Base-by-base conservation (phyloP, 2,797 vertebrate genomes). In the Myotis myotis region DNA sequence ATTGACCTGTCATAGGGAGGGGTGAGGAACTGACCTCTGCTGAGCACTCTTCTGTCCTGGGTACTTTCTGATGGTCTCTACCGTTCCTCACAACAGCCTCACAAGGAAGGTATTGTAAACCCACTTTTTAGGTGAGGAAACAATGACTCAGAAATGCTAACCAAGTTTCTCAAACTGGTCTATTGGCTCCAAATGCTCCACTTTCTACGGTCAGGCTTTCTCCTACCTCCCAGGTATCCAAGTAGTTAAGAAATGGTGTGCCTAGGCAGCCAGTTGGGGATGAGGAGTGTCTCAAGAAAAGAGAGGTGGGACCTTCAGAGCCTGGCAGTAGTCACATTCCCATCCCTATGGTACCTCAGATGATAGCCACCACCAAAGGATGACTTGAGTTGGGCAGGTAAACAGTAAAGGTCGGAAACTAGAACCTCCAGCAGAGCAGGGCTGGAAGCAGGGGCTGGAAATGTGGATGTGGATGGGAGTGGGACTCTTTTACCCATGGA, bases 401-500 rank as follows among this genome's bases (percentile, higher is more conserved):
- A 20, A 44, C 1, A 33, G 51, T 25, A 49, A 71, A 68, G 5
- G 2, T 41, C 33, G 16, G 28, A 44, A 86, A 64, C 9, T 47
- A 74, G 36, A 68, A n/a, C 11, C 25, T 70, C 55, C 8, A 51
- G 30, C n/a, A 75, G 11, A 71, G 44, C 51, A 71, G 41, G 62
- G 13, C 22, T 53, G 9, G 17, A 70, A 47, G 8, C 38, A 25
- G 49, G 44, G 49, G 1, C 36, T 76, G 68, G 15, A 83, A 8
- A 51, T 25, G 11, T 10, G 2, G 17, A 28, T 51, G 0, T 2
- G 1, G 10, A 13, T 19, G 7, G 33, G 2, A 8, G 47, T 41
- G 70, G 13, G 79, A n/a, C 47, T 47, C 38, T 66, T 33, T 64
- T 57, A 11, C n/a, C 19, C 2, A 30, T 15, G 6, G 13, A 60